Base-by-base conservation (phyloP, 2,113 vertebrate genomes). In the Aspiorhynchus laticeps region DNA sequence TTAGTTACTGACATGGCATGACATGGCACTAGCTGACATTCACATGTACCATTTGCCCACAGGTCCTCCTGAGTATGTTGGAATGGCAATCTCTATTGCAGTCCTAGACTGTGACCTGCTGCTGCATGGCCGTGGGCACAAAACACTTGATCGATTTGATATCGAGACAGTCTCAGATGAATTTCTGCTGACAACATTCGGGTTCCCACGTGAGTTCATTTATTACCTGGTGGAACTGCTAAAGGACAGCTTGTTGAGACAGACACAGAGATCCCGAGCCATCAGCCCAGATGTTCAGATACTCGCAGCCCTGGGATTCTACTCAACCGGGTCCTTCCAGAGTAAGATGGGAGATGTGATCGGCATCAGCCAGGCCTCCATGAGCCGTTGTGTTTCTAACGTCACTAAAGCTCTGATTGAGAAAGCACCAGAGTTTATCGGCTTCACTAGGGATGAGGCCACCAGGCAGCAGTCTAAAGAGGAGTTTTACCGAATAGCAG, bases 241-340 rank as follows among this genome's bases (percentile, higher is more conserved):
- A 85, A 95, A 95, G 81, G 90, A 93, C 0, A 96, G 93, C 38
- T 94, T 99, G 43, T 96, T 96, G 46, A 95, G 97, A 73, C 96
- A 97, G 15, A 99, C 98, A 0, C 97, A 97, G 91, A 93, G 98
- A 36, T 99, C 98, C 65, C 95, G 98, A 87, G 97, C 98, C 76
- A 99, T 99, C 89, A 99, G 97, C 88, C 97, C 98, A 0, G 97
- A 99, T 89, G 98, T 98, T 0, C 98, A 99, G 93, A 96, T 99
- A 77, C 94, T 99, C 46, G 98, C 98, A 0, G 98, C 98, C 0
- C n/a, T 99, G 88, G 98, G 98, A n/a, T 99, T 99, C 92, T 99
- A 98, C 83, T 98, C 97, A 36, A 97, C 97, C 0, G 98, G 98
- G 2, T 99, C 97, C 1, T 99, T 98, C 90, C 98, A 99, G 94